Evolutionary conservation across 1,140 invertebrate species (phyloP).

Genomic region (Phenacoccus solenopsis): DNA sequence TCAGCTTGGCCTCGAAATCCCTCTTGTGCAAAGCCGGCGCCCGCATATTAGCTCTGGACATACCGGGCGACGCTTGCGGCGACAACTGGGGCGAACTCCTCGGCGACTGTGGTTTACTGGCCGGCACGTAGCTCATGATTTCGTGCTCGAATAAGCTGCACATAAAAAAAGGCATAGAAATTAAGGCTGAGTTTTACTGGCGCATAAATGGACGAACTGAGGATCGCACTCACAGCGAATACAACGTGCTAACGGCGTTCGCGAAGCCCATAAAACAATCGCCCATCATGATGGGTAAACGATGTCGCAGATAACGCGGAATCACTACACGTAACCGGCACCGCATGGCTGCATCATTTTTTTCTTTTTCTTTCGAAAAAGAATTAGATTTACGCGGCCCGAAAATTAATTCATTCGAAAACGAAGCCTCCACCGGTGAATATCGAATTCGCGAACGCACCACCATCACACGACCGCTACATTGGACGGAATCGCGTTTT

Average conservation of each 20-base stretch:
- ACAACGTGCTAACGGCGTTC: background rate
- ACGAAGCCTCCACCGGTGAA: no score
- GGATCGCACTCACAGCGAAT: background rate
- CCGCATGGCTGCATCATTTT: no score
- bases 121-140: constrained; percentile 93
- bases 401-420: no score
- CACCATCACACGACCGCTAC: no score
- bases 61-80: constrained; percentile 63
- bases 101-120: constrained; percentile 35
- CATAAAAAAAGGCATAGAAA: constrained; percentile 26
- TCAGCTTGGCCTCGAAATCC: constrained; percentile 89
- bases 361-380: no score
- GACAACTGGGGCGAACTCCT: constrained; percentile 54
- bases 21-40: constrained; percentile 76
- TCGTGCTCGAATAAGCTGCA: constrained; percentile 91
- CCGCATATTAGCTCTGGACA: constrained; percentile 56
- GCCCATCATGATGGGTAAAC: no score
- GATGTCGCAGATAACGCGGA: no score
- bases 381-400: no score
- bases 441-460: no score
- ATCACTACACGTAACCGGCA: no score
- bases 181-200: background rate
- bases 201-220: background rate
- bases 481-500: no score
- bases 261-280: background rate